Evolutionary conservation across 2,797 vertebrate genomes (phyloP).

Genomic region (Rhynchonycteris naso): DNA sequence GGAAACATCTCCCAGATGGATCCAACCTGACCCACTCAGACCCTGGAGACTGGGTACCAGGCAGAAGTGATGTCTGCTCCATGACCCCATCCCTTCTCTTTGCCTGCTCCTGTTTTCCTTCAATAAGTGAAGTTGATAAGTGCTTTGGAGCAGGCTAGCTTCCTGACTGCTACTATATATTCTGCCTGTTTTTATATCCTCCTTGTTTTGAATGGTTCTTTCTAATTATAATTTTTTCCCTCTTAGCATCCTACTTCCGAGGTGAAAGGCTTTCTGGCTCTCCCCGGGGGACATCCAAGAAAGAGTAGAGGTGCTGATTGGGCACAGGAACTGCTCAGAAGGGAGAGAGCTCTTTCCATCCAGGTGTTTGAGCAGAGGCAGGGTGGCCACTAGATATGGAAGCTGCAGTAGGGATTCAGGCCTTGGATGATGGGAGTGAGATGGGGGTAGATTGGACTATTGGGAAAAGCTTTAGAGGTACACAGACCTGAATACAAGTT

Average conservation of each 20-base stretch:
- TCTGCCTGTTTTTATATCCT: neutral
- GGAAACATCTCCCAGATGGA: neutral
- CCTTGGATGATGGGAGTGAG: neutral
- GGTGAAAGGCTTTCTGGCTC: neutral
- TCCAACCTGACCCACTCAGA: neutral
- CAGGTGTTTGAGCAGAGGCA: neutral
- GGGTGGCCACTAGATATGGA: neutral
- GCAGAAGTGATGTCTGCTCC: neutral
- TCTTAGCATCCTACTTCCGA: neutral
- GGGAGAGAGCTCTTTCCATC: neutral
- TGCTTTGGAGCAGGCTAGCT: neutral
- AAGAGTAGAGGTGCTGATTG: neutral
- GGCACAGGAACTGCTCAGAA: neutral
- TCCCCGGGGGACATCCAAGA: neutral
- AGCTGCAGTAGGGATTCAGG: neutral
- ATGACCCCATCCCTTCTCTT: neutral
- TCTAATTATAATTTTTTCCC: neutral
- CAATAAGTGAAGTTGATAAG: neutral
- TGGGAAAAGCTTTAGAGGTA: neutral
- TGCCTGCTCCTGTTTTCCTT: neutral
- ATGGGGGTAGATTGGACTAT: neutral
- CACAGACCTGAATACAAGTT: neutral
- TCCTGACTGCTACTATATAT: neutral
- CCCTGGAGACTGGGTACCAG: neutral
- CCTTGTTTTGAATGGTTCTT: neutral